Conservation (phyloP, 2,797 vertebrate species). For the Myotis daubentonii region DNA sequence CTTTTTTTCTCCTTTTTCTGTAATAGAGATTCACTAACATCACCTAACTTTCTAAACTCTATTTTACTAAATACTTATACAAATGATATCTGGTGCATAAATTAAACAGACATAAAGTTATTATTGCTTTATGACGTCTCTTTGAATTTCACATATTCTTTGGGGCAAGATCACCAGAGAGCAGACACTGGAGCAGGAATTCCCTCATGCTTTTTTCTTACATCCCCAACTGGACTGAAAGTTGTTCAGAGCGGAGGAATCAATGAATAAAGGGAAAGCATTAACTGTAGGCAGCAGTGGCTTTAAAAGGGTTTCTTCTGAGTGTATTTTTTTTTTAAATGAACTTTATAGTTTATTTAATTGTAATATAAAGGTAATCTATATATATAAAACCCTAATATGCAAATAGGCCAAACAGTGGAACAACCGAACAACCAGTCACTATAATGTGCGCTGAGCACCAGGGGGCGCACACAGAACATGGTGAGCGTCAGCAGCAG, state of each 20-base stretch:
- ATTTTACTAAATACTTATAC: neutral
- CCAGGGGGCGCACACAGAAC: too few relatives aligned
- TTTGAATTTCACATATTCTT: neutral
- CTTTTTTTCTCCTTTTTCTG: neutral
- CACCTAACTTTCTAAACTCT: neutral
- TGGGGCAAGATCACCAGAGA: neutral
- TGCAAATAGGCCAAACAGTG: too few relatives aligned
- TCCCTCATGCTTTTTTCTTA: neutral
- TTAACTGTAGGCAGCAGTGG: neutral
- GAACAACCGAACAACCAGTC: too few relatives aligned
- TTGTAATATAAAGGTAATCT: neutral
- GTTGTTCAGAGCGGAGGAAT: neutral
- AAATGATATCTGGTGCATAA: neutral
- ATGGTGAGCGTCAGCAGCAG: too few relatives aligned
- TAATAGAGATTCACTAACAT: neutral
- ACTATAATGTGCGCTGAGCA: too few relatives aligned
- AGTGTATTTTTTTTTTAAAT: neutral
- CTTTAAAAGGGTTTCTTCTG: neutral
- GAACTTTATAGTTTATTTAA: neutral
- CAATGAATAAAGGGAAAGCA: neutral
- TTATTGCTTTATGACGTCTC: neutral
- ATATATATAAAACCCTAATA: too few relatives aligned
- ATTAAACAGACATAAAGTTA: neutral
- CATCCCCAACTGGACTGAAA: neutral
- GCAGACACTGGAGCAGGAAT: neutral